phyloP scores from a whole-genome alignment of 2,888 invertebrate species.

The Aporophyla lueneburgensis region DNA sequence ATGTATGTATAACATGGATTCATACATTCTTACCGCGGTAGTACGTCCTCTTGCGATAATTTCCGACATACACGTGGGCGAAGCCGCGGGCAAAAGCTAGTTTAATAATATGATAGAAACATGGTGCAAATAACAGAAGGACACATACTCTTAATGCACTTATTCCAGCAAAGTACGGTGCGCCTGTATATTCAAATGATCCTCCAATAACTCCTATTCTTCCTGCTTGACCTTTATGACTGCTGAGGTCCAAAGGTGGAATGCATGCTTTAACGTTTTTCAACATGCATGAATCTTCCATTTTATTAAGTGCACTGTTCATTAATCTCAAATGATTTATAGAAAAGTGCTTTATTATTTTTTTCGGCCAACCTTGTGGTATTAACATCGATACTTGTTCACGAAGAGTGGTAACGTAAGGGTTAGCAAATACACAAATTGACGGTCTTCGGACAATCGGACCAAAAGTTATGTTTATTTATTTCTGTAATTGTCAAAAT shows the following conservation, averaged over 20 bases:
- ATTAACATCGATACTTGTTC: conserved; percentile 33
- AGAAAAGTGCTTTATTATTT: conserved; percentile 33
- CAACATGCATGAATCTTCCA: conserved; percentile 73
- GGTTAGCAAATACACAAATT: not conserved
- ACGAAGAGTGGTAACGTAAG: not conserved
- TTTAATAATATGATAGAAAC: too few species aligned
- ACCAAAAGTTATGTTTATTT: not conserved
- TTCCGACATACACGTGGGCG: too few species aligned
- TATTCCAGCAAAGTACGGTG: conserved; percentile 98
- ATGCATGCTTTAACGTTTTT: conserved; percentile 84
- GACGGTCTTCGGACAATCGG: too few species aligned
- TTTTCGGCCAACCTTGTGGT: conserved; percentile 28
- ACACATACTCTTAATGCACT: conserved; percentile 93
- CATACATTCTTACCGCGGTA: too few species aligned
- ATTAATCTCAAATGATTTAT: conserved; percentile 14
- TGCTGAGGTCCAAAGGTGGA: conserved; percentile 92
- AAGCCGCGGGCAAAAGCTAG: too few species aligned
- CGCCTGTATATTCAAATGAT: conserved; percentile 98
- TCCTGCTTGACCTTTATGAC: conserved; percentile 97
- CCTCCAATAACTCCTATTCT: conserved; percentile 98
- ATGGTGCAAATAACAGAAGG: not conserved
- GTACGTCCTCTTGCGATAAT: too few species aligned
- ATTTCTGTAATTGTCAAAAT: not conserved
- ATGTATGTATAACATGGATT: too few species aligned
- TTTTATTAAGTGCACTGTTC: conserved; percentile 48